phyloP scores from a whole-genome alignment of 2,888 invertebrate species.

The Anaspis maculata region DNA sequence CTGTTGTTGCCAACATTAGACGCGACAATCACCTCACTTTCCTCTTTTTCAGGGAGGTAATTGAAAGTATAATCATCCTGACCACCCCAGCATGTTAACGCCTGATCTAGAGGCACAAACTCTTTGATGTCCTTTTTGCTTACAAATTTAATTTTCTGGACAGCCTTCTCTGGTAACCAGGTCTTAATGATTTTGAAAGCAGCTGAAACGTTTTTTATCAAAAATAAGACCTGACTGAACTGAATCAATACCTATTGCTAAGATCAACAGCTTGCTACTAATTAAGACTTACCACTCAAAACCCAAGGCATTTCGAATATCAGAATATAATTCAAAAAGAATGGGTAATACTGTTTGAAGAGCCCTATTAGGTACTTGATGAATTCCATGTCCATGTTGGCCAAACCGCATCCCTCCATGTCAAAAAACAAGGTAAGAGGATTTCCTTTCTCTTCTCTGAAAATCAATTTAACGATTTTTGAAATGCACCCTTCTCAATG shows the following conservation, averaged over 20 bases:
- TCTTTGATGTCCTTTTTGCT: constrained; percentile 66
- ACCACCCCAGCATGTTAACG: constrained; percentile 75
- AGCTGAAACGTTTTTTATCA: constrained; percentile 47
- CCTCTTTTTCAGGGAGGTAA: constrained; percentile 55
- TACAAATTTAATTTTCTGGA: constrained; percentile 80
- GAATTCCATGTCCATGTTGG: constrained; percentile 88
- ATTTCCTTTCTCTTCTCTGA: constrained; percentile 62
- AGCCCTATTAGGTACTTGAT: constrained; percentile 79
- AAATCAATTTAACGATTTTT: too few relatives aligned
- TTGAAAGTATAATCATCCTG: constrained; percentile 62
- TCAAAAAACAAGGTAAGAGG: constrained; percentile 83
- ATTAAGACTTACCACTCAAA: constrained; percentile 64
- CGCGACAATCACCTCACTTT: constrained; percentile 15
- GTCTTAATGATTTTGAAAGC: constrained; percentile 86
- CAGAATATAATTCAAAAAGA: constrained; percentile 78
- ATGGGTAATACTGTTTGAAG: constrained; percentile 84
- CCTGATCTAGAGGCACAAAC: constrained; percentile 65
- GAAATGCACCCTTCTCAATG: too few relatives aligned
- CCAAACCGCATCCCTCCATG: constrained; percentile 77
- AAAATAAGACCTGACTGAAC: not conserved
- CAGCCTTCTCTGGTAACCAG: constrained; percentile 79
- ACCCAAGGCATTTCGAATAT: constrained; percentile 95
- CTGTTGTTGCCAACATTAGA: constrained; percentile 41
- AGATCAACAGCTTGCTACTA: too few relatives aligned
- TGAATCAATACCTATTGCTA: not conserved